Percentiles rank a stretch among this genome's conserved stretches.
phyloP scores from a whole-genome alignment of 2,797 vertebrate genomes.

The Tapirus indicus region DNA sequence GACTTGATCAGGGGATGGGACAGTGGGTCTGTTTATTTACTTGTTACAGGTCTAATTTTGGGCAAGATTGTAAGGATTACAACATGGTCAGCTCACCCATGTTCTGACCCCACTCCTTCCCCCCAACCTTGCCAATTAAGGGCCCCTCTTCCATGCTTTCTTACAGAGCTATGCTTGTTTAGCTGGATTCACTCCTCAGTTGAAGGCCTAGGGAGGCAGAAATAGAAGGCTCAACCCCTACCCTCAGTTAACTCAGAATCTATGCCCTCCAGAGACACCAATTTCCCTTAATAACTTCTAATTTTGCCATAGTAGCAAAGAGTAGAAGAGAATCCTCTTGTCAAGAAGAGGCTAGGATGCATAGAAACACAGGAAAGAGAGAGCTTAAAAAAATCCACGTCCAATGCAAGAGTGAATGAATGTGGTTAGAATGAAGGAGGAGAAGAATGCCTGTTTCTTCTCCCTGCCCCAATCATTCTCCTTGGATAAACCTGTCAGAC shows the following conservation, averaged over 20 bases:
- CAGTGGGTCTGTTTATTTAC: background rate
- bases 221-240: background rate
- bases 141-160: background rate
- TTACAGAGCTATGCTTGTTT: background rate
- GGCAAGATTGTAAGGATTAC: background rate
- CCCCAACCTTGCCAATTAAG: background rate
- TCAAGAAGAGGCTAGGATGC: background rate
- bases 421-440: background rate
- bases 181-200: background rate
- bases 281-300: background rate
- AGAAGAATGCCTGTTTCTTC: background rate
- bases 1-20: background rate
- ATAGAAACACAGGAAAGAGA: background rate
- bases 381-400: background rate
- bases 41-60: background rate
- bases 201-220: background rate
- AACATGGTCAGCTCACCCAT: background rate
- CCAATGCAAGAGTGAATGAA: background rate
- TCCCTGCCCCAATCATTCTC: background rate
- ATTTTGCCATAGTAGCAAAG: background rate
- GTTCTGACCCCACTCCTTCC: background rate
- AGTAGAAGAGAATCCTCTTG: background rate
- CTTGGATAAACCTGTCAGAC: background rate
- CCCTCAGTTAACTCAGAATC: background rate
- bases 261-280: background rate